Base-by-base conservation (phyloP, 2,888 invertebrate species). In the Heliconius ethilla region DNA sequence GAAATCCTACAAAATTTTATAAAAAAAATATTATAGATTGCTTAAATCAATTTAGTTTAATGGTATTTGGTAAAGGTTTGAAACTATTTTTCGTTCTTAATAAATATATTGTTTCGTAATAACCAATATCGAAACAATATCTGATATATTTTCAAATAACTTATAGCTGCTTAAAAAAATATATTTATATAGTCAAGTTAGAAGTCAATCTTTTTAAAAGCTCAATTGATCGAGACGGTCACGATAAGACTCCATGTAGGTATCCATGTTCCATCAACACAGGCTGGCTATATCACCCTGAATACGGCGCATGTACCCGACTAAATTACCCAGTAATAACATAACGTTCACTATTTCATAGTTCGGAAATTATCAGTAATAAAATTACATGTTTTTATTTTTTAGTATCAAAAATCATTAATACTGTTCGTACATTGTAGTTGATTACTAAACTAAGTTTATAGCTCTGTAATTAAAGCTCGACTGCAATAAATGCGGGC, bases 311-410 rank as follows among this genome's bases (percentile, higher is more conserved):
- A 87, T 92, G 92, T 90, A 88, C 86, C 86, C 86, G 80, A 85
- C 87, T 82, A 93, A 93, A 93, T 93, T 93, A 89, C 92, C 89
- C 89, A 87, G 90, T 93, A 93, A 93, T 92, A 91, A 88, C 89
- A 85, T 88, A 88, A 89, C 89, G 91, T 89, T 91, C 89, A 87
- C 88, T 89, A 91, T 92, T 72, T 92, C 91, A 89, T 92, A 93
- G 92, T 92, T 92, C 90, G 89, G 88, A 93, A 92, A 93, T 94
- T 93, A 93, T 93, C 92, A 91, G 89, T 90, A 90, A 93, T 93
- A 93, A 93, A 93, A 89, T 87, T 86, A 85, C 84, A 88, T 89
- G 88, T 91, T 91, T 92, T 92, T 91, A 91, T 92, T 87, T 88
- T 88, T 87, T 88, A 78, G 70, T 37, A 45, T 63, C 86, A 87